These are phyloP conservation scores for Hydropsyche tenuis DNA, from an alignment of 1,140 invertebrate species.

Conservation along the genomic window DNA sequence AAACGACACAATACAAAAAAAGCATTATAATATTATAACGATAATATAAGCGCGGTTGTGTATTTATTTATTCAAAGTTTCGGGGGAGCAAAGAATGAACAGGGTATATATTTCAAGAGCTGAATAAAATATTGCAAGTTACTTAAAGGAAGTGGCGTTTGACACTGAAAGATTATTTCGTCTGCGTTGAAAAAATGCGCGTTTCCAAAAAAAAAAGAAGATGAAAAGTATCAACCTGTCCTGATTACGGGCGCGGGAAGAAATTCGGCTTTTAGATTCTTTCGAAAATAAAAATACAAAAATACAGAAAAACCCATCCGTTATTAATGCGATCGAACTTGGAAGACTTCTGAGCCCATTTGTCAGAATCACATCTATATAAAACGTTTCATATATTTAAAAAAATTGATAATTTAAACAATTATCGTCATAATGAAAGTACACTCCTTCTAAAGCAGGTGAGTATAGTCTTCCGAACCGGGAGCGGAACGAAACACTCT, in stretches of 20 bases:
- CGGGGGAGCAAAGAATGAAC: conserved; percentile 36
- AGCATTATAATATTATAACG: background rate
- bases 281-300: background rate
- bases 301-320: background rate
- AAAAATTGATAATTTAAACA: no score
- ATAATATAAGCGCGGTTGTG: background rate
- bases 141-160: conserved; percentile 41
- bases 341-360: background rate
- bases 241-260: conserved; percentile 23
- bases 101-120: conserved; percentile 31
- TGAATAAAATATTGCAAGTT: conserved; percentile 41
- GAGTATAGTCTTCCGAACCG: no score
- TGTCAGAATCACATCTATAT: no score
- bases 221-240: conserved; percentile 37
- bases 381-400: no score
- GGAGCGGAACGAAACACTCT: no score
- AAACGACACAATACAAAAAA: background rate
- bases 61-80: conserved; percentile 42
- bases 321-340: conserved; percentile 20
- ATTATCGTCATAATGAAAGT: no score
- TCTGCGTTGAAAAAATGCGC: conserved; percentile 39
- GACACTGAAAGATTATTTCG: conserved; percentile 38
- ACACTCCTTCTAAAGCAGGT: no score
- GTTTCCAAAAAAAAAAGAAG: conserved; percentile 27
- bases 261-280: conserved; percentile 27